phyloP scores from a whole-genome alignment of 2,113 vertebrate species.

The Danionella cerebrum region DNA sequence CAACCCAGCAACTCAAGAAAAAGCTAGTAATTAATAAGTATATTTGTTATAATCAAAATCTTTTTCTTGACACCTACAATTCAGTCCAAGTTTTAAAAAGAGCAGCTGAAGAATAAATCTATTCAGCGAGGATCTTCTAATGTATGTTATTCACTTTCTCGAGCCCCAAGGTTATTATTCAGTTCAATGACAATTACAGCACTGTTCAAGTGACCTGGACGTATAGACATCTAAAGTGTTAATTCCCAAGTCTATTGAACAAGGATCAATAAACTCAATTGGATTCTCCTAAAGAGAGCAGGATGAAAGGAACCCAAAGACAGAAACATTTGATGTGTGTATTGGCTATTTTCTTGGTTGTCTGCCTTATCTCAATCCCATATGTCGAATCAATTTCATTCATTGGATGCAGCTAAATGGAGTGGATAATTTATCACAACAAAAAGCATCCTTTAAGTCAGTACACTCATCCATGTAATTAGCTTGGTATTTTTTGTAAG shows the following conservation, averaged over 20 bases:
- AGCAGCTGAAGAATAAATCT: not conserved
- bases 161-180: constrained; percentile 69
- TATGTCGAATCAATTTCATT: constrained; percentile 9
- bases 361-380: not conserved
- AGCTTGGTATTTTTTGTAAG: constrained; percentile 62
- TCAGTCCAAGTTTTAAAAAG: not conserved
- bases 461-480: constrained; percentile 55
- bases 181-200: constrained; percentile 81
- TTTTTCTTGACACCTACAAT: not conserved
- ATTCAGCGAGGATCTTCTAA: not conserved
- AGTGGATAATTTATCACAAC: constrained; percentile 54
- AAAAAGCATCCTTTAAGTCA: constrained; percentile 46
- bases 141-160: constrained; percentile 46
- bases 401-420: constrained; percentile 22
- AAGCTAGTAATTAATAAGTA: too few species aligned
- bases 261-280: constrained; percentile 84
- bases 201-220: constrained; percentile 79
- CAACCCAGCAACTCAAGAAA: too few species aligned
- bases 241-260: constrained; percentile 79
- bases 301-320: constrained; percentile 14
- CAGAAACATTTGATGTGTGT: constrained; percentile 30
- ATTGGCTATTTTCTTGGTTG: constrained; percentile 45
- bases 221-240: constrained; percentile 85
- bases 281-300: constrained; percentile 53
- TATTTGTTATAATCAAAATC: not conserved